Conservation (phyloP, 2,888 invertebrate genomes). For the Scaptomyza cyrtandrae region DNA sequence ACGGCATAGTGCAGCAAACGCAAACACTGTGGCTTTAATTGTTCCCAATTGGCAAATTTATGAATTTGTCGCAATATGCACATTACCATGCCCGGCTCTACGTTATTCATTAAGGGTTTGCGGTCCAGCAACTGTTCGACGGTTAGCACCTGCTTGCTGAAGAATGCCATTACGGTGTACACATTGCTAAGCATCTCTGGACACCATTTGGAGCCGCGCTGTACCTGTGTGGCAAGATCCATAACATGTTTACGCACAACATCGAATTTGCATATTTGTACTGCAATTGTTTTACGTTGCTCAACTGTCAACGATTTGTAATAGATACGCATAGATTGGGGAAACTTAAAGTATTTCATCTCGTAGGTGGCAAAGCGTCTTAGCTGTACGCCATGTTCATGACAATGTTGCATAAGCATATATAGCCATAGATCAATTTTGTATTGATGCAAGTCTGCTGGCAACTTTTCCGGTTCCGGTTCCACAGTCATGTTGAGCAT, state of each 20-base stretch:
- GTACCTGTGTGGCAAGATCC: slow-evolving; percentile 27
- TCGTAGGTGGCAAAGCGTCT: slow-evolving; percentile 37
- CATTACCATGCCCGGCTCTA: slow-evolving; percentile 74
- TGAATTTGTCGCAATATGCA: slow-evolving; percentile 70
- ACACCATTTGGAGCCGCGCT: slow-evolving; percentile 46
- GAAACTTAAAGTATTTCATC: slow-evolving; percentile 66
- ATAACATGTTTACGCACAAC: slow-evolving; percentile 3
- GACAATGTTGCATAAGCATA: slow-evolving; percentile 48
- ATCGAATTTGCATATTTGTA: slow-evolving; percentile 31
- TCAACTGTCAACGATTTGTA: slow-evolving; percentile 46
- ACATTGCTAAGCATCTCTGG: slow-evolving; percentile 69
- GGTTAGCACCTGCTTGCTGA: slow-evolving; percentile 52
- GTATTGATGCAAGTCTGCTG: slow-evolving; percentile 54
- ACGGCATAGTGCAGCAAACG: slow-evolving; percentile 69
- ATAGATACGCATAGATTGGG: slow-evolving; percentile 58
- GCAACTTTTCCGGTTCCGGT: slow-evolving; percentile 32
- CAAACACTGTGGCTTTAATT: slow-evolving; percentile 58
- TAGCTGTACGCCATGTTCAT: background rate
- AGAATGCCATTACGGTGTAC: slow-evolving; percentile 68
- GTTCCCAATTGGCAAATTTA: slow-evolving; percentile 31
- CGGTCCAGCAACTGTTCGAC: slow-evolving; percentile 61
- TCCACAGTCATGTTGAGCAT: slow-evolving; percentile 55
- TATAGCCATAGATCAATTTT: slow-evolving; percentile 77
- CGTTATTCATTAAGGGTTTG: slow-evolving; percentile 33
- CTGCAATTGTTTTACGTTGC: slow-evolving; percentile 43